Evolutionary conservation across 2,797 vertebrate genomes (phyloP), one percentile per base, ranked within the genome.

Genomic region (Ctenopoma multispine): DNA sequence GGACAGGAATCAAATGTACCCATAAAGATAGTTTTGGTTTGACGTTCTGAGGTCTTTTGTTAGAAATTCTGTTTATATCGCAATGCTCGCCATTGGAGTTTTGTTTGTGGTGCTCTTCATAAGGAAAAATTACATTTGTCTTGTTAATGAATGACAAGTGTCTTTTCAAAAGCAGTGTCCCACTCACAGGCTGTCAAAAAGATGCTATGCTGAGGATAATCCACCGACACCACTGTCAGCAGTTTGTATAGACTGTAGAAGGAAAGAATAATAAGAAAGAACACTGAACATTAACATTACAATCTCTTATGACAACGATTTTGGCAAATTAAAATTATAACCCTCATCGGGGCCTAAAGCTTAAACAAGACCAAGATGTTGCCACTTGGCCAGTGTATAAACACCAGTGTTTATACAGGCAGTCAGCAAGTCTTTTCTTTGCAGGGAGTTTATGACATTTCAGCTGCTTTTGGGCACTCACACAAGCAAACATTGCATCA

Each of bases 391-490:
- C 84, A 81, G 83, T 84, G 83, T 86, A 89, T 90, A 88, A 80
- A 87, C 79, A 78, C 62, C 77, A 69, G 69, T 93, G 90, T 94
- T 94, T 92, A 91, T 88, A 83, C 69, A 89, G 89, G 71, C 90
- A 92, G 89, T 92, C 90, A 85, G 86, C 84, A 5, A 72, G 64
- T 77, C 77, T 85, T 83, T 88, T 87, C 82, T 75, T 76, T 77
- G 65, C 43, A 58, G 71, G 79, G 63, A 51, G 31, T 79, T 77
- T 29, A 29, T 34, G 8, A 34, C 10, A 34, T 34, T 34, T 34
- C 34, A 34, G 34, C 34, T 34, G 7, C 34, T 4, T 8, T 34
- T 34, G 10, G 8, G 1, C 34, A 34, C 34, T 34, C 34, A 34
- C 34, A 34, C 10, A 11, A 8, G 34, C 34, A 34, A 34, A 34